phyloP scores from a whole-genome alignment of 2,797 vertebrate genomes.

The Otus scops region DNA sequence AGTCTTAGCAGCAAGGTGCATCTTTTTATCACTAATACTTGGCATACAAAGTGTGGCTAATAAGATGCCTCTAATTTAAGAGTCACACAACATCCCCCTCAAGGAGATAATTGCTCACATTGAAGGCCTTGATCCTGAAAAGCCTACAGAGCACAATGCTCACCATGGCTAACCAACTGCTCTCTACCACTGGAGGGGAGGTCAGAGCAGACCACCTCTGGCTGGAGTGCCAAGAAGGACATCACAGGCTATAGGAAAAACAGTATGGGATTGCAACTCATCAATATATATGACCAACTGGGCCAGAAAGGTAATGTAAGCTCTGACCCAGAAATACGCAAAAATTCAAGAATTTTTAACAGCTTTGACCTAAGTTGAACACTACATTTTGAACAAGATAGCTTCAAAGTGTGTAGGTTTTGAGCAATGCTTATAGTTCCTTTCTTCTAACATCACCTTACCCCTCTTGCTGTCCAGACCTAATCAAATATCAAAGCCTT shows the following conservation, averaged over 20 bases:
- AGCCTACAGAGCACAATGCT: background rate
- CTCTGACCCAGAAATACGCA: background rate
- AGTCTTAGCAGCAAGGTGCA: slow-evolving; percentile 60
- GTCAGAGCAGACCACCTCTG: background rate
- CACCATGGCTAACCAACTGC: rapidly evolving
- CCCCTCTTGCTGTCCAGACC: background rate
- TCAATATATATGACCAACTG: rapidly evolving
- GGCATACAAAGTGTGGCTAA: slow-evolving; percentile 30
- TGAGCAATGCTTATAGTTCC: background rate
- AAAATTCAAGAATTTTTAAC: background rate
- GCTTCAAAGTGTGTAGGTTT: background rate
- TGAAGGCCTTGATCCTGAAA: rapidly evolving
- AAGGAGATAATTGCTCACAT: background rate
- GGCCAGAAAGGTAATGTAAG: background rate
- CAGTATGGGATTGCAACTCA: background rate
- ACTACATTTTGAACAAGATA: background rate
- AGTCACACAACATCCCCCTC: background rate
- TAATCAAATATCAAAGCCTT: background rate
- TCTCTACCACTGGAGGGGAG: background rate
- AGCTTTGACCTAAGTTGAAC: background rate
- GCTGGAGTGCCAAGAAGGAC: background rate
- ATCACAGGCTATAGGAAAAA: background rate
- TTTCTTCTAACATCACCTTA: background rate
- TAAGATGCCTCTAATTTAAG: slow-evolving; percentile 16
- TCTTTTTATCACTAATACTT: slow-evolving; percentile 23